Evolutionary conservation across 2,113 vertebrate species (phyloP), one percentile per base, ranked within the genome.

Genomic region (Microcebus lehilahytsara): DNA sequence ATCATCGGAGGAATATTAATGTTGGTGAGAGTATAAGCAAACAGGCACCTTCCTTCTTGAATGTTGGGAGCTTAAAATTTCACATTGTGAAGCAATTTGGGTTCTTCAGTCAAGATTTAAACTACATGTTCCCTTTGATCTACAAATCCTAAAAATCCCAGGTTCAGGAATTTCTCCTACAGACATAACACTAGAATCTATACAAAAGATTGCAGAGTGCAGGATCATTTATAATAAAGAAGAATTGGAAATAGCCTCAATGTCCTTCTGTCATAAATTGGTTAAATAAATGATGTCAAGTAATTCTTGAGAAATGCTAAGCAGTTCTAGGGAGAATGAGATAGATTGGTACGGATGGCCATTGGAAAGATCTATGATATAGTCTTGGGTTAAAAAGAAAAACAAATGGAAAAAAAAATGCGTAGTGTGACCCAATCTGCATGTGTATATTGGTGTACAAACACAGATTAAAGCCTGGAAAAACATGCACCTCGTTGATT

Each of bases 301-400:
- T 25, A 67, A 19, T 34, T 56, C 66, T 14, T 30, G 30, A 60
- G 30, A 46, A 60, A 77, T 53, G 69, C 58, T 87, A 69, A 85
- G 37, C n/a, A 51, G 77, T n/a, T 91, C 83, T 53, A 64, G 42
- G 88, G n/a, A 91, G 51, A 83, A 62, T 10, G 13, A 71, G 46
- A 19, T 34, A 40, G 11, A 71, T 16, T 17, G 17, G 30, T 8
- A 4, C 81, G 49, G 56, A 78, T 75, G 37, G 9, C 22, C 6
- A 17, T 66, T 37, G 69, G 34, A 83, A 60, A 53, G 53, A 74
- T n/a, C 56, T 9, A 25, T 30, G 46, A 93, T 37, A 32, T 37
- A 81, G 10, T 90, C 74, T 94, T 81, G 34, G 46, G 19, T 46
- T 80, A 42, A 67, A 90, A 94, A 85, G 74, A 62, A 92, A 90